Percentiles rank a stretch among this genome's conserved stretches.
These are phyloP conservation scores for Macrostomum lignano DNA, from an alignment of 1,140 invertebrate species.

Conservation along the genomic window DNA sequence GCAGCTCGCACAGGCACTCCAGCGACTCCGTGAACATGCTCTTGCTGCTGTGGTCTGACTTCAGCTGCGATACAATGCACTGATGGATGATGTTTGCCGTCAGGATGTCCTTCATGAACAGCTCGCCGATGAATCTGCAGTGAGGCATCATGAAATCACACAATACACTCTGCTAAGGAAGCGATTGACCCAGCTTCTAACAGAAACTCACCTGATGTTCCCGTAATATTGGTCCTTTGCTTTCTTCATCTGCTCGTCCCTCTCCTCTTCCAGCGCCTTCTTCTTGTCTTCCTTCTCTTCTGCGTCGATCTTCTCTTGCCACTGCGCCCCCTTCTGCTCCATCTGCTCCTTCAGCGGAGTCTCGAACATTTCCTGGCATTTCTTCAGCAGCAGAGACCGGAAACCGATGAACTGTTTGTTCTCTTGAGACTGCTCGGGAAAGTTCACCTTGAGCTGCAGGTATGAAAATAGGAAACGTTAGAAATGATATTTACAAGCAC, in stretches of 20 bases:
- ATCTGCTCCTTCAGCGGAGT: slow-evolving; percentile 1
- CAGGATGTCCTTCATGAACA: not conserved
- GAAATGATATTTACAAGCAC: no score
- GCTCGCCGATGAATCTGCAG: slow-evolving; percentile 1
- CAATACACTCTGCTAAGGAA: no score
- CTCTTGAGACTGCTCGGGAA: no score
- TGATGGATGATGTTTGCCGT: not conserved
- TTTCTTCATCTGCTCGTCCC: slow-evolving; percentile 2
- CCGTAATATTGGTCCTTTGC: slow-evolving; percentile 3
- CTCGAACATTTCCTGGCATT: slow-evolving; percentile 1
- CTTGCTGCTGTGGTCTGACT: no score
- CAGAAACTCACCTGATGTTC: not conserved
- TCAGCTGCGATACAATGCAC: not conserved
- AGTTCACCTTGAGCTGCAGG: no score
- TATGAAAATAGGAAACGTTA: no score
- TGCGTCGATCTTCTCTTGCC: not conserved
- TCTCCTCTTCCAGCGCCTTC: not conserved
- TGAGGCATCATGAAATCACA: no score
- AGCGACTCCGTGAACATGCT: not conserved
- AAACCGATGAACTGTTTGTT: no score
- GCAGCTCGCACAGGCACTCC: not conserved
- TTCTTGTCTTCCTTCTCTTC: not conserved
- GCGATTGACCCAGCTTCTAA: no score
- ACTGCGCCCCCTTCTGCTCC: not conserved
- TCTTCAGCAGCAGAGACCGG: not conserved